A percentile compares a stretch with the other conserved stretches of the same genome.
Evolutionary conservation across 2,113 vertebrate genomes (phyloP).

Genomic region (Podocnemis expansa): DNA sequence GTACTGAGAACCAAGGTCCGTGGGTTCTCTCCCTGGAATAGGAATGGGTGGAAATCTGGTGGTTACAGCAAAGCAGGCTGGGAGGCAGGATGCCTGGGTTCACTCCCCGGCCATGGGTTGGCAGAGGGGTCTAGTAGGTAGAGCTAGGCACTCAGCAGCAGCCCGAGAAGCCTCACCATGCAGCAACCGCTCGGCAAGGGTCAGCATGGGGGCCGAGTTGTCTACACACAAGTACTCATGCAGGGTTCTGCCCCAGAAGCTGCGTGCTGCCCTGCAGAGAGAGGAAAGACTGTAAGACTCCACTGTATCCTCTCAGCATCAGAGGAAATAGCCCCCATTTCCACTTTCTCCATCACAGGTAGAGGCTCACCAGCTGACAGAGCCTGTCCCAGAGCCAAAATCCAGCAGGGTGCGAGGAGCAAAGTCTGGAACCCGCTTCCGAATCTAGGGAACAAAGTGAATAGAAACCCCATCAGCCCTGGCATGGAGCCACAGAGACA

Average conservation of each 20-base stretch:
- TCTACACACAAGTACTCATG: slow-evolving; percentile 89
- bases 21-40: background rate
- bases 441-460: slow-evolving; percentile 78
- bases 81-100: too few species aligned
- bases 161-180: slow-evolving; percentile 70
- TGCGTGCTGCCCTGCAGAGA: slow-evolving; percentile 83
- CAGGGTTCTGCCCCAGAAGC: slow-evolving; percentile 81
- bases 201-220: slow-evolving; percentile 84
- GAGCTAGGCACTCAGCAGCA: too few species aligned
- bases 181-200: slow-evolving; percentile 83
- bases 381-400: slow-evolving; percentile 88
- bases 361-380: slow-evolving; percentile 83
- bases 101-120: background rate
- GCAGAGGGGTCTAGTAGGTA: background rate
- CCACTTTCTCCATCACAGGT: too few species aligned
- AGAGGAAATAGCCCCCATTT: background rate
- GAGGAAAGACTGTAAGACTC: background rate
- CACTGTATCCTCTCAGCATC: background rate
- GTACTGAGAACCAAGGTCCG: background rate
- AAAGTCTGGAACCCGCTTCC: slow-evolving; percentile 80
- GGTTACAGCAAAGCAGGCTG: background rate
- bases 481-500: background rate
- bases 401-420: slow-evolving; percentile 85
- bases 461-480: background rate
- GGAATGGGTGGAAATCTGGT: background rate